These are phyloP conservation scores for Gallinago nigripennis DNA, from an alignment of 2,797 vertebrate species.

Conservation along the genomic window DNA sequence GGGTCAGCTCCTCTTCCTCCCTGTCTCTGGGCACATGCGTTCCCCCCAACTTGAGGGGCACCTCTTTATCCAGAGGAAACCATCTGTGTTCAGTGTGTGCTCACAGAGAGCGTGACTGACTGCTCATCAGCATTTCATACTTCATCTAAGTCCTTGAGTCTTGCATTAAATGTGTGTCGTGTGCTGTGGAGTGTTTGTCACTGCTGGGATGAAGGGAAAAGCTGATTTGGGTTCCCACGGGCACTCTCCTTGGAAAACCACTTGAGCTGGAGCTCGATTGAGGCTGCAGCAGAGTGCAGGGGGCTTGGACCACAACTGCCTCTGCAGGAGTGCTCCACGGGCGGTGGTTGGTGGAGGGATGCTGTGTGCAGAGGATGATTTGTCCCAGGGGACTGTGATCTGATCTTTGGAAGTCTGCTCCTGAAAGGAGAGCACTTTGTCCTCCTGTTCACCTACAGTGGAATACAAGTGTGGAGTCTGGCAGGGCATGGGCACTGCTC, in stretches of 20 bases:
- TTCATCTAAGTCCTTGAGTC: conserved; percentile 33
- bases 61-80: not conserved
- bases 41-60: not conserved
- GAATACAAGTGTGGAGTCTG: not conserved
- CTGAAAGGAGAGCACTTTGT: not conserved
- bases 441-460: not conserved
- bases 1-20: not conserved
- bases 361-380: not conserved
- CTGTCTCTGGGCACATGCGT: not conserved
- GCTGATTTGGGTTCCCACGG: not conserved
- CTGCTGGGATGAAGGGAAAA: conserved; percentile 36
- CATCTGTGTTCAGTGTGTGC: not conserved
- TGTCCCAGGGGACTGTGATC: not conserved
- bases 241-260: not conserved
- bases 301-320: not conserved
- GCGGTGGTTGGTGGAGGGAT: not conserved
- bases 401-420: not conserved
- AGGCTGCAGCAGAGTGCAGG: not conserved
- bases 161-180: conserved; percentile 18
- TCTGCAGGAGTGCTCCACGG: not conserved
- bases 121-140: conserved; percentile 49
- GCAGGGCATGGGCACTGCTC: not conserved
- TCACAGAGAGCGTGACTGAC: not conserved
- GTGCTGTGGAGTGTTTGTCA: conserved; percentile 56
- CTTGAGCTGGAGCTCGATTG: not conserved